phyloP scores from a whole-genome alignment of 2,797 vertebrate species.

The Gymnoscopelus microlampas region DNA sequence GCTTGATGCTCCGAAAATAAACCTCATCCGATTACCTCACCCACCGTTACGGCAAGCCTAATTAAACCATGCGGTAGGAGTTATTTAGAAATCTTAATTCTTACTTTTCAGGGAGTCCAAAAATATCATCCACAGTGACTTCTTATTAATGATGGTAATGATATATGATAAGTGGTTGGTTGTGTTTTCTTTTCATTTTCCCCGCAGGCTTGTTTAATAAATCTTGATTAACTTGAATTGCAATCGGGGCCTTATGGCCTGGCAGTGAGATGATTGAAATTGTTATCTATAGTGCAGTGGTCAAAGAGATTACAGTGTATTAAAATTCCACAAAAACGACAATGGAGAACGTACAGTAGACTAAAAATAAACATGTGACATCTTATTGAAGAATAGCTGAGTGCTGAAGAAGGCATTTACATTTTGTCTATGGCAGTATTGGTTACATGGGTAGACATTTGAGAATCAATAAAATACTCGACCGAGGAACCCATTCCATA shows the following conservation, averaged over 20 bases:
- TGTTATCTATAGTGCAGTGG: constrained; percentile 2
- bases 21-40: constrained; percentile 60
- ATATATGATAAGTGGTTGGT: constrained; percentile 45
- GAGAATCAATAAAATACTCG: neutral
- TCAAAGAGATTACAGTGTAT: constrained; percentile 1
- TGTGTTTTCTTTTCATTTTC: constrained; percentile 41
- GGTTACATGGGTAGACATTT: neutral
- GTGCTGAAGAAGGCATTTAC: neutral
- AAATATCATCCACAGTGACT: constrained; percentile 46
- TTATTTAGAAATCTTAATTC: constrained; percentile 53
- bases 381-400: neutral
- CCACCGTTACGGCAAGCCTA: constrained; percentile 48
- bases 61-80: constrained; percentile 56
- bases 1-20: constrained; percentile 58
- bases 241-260: constrained; percentile 21
- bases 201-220: constrained; percentile 27
- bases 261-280: neutral
- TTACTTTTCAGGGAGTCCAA: constrained; percentile 34
- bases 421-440: neutral
- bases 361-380: neutral
- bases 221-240: constrained; percentile 25
- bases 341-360: neutral
- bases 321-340: neutral
- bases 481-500: neutral
- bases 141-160: constrained; percentile 55